These are phyloP conservation scores for Coecobrya sp. DNA, from an alignment of 2,888 invertebrate species.

Conservation along the genomic window DNA sequence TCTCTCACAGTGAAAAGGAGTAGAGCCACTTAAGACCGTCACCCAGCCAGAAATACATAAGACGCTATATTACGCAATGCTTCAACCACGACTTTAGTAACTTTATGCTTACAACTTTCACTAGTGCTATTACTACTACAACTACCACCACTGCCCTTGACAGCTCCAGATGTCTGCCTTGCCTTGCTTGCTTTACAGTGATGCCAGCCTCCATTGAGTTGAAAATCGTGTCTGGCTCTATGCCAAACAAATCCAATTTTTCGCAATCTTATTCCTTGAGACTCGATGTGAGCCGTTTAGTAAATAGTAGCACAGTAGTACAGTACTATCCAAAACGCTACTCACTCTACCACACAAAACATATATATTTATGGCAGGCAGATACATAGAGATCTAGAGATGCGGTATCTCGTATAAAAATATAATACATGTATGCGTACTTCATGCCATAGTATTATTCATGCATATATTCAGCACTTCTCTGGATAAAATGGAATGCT, in stretches of 20 bases:
- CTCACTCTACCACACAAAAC: background rate
- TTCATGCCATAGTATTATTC: conserved; percentile 48
- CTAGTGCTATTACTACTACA: conserved; percentile 55
- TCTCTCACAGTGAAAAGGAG: conserved; percentile 36
- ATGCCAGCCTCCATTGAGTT: conserved; percentile 76
- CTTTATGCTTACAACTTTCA: conserved; percentile 63
- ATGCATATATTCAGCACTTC: conserved; percentile 57
- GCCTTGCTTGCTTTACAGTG: conserved; percentile 70
- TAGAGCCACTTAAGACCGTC: conserved; percentile 43
- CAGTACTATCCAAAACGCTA: conserved; percentile 16
- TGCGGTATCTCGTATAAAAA: background rate
- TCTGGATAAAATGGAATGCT: conserved; percentile 34
- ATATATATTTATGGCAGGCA: too few relatives aligned
- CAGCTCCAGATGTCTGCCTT: conserved; percentile 81
- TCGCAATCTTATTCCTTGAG: conserved; percentile 75
- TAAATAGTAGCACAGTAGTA: conserved; percentile 22
- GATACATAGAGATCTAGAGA: background rate
- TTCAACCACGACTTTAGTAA: conserved; percentile 65
- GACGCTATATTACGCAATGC: conserved; percentile 43
- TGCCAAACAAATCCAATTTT: conserved; percentile 82
- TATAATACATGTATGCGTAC: conserved; percentile 21
- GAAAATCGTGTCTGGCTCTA: conserved; percentile 80
- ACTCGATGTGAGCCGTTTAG: conserved; percentile 50
- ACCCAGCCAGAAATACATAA: conserved; percentile 40
- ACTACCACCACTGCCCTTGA: conserved; percentile 75